Base-by-base conservation (phyloP, 2,113 vertebrate species). In the Excalfactoria chinensis region DNA sequence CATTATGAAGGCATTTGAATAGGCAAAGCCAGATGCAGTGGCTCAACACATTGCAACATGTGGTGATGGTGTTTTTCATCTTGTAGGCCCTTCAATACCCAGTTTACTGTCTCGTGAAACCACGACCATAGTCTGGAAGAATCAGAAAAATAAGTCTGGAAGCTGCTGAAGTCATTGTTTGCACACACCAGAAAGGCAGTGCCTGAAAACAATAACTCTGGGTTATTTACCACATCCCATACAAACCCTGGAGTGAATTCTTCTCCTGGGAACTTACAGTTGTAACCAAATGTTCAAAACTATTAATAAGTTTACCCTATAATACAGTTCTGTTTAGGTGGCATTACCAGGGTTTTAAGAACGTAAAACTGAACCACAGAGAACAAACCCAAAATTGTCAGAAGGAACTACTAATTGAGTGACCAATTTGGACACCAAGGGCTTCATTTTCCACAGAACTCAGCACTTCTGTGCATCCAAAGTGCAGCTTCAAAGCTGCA, bases 91-190 rank as follows among this genome's bases (percentile, higher is more conserved):
- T 91, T 88, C 75, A 91, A 83, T 93, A 93, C 43, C 76, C 90
- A 86, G 87, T 76, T 93, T 95, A 95, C 74, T 91, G 94, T 86
- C 90, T 94, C 92, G 88, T 85, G 90, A 93, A 95, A 93, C 93
- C 93, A 94, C 93, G 90, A 95, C 93, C 95, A 90, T 91, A 90
- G 90, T 63, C 66, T 95, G 86, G 90, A 96, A 95, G 95, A 95
- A 96, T 95, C 91, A 94, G 93, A 95, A 96, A 96, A 93, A 96
- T 94, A 96, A 96, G 93, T 91, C 95, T 96, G 94, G 94, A 95
- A 93, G 95, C 95, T 96, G 93, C 93, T 96, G 95, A 93, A 96
- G 95, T 95, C 95, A 96, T 96, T 96, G 95, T 96, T 96, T 96
- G 95, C 95, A 95, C 95, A 95, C 95, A 96, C 95, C 95, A 96